Evolutionary conservation across 2,113 vertebrate species (phyloP).

Genomic region (Petaurus breviceps): DNA sequence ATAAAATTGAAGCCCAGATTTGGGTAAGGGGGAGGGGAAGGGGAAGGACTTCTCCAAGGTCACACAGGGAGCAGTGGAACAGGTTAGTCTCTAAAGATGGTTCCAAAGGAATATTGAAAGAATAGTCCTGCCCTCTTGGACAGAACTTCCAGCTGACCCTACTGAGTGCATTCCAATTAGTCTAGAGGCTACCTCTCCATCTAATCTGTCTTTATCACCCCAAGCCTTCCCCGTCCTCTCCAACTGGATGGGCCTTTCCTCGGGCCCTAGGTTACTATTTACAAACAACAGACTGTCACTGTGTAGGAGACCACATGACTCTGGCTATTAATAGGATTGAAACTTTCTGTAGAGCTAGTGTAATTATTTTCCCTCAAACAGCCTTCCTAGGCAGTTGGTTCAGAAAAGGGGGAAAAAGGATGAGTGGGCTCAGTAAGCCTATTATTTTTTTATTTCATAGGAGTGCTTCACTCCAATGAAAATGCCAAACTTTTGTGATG

Average conservation of each 20-base stretch:
- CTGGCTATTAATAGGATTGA: conserved; percentile 64
- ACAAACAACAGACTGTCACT: conserved; percentile 54
- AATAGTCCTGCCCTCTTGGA: neutral
- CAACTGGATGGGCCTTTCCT: conserved; percentile 4
- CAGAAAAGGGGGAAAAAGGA: conserved; percentile 60
- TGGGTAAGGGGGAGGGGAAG: neutral
- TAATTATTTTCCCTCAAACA: neutral
- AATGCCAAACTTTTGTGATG: neutral
- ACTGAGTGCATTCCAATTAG: neutral
- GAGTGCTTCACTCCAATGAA: conserved; percentile 47
- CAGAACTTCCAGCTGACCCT: conserved; percentile 2
- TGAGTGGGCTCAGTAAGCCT: neutral
- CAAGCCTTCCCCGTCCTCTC: neutral
- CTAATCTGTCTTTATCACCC: neutral
- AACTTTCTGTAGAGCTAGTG: conserved; percentile 50
- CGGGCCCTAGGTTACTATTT: conserved; percentile 56
- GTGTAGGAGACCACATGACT: conserved; percentile 25
- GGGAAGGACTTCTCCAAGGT: conserved; percentile 17
- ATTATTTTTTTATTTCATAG: conserved; percentile 43
- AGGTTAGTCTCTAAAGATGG: conserved; percentile 32
- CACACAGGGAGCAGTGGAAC: neutral
- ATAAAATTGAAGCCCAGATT: neutral
- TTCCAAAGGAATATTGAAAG: conserved; percentile 44
- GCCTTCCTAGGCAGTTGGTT: conserved; percentile 29
- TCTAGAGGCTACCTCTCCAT: neutral